Evolutionary conservation across 2,888 invertebrate genomes (phyloP), one percentile per base, ranked within the genome.

Genomic region (Iphiclides podalirius): DNA sequence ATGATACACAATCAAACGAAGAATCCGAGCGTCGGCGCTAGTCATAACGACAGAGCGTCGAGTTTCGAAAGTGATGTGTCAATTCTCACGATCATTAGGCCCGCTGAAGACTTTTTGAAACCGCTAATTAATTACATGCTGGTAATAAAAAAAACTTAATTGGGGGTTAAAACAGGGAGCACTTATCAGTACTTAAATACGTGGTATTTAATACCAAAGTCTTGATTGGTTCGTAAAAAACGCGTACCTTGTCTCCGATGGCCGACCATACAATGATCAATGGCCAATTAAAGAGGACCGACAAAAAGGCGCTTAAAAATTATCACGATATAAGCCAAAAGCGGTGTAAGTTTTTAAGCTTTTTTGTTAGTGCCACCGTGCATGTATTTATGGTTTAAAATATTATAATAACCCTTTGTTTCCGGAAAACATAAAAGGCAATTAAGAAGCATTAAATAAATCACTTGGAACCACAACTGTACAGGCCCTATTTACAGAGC

Each of bases 41-140:
- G n/a, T 31, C 4, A 11, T n/a, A 31, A 40, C 3, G 12, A 34
- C 8, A 34, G 17, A 35, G n/a, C 9, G 16, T 47, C 1, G 2
- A 6, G 4, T 46, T 46, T 33, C 7, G 48, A 49, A 49, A 49
- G 33, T 28, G 13, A 37, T n/a, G 36, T 28, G 17, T 16, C 31
- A 38, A 38, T 43, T 49, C 48, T 16, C 48, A 49, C 43, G 43
- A 26, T 13, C 38, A 15, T 49, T 49, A 38, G 9, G 13, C 6
- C n/a, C 7, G 9, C 20, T 8, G 11, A 12, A 12, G 11, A 17
- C 3, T 15, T 41, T 14, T 40, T 23, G 11, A 26, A 12, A 15
- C 15, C 14, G 11, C 9, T 48, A 38, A 38, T 46, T 46, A 45
- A 37, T 28, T 36, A 40, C 8, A 26, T 13, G 23, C 14, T 8